Percentiles rank a stretch among this genome's conserved stretches.
These are phyloP conservation scores for Nudaria mundana DNA, from an alignment of 2,888 invertebrate genomes.

Conservation along the genomic window DNA sequence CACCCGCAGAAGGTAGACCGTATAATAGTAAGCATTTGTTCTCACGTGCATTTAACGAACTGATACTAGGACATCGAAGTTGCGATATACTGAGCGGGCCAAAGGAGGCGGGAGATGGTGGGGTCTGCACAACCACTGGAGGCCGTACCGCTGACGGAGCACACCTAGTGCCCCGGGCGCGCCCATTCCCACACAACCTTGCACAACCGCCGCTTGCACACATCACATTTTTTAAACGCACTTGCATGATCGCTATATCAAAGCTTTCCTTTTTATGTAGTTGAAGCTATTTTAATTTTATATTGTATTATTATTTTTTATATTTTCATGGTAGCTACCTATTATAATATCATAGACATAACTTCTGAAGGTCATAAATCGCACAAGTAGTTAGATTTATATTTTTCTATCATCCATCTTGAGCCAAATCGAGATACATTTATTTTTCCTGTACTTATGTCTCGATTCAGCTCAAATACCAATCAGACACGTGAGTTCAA, in stretches of 20 bases:
- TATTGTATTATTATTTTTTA: constrained; percentile 1
- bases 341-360: constrained; percentile 8
- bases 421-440: constrained; percentile 40
- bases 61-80: constrained; percentile 75
- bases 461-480: constrained; percentile 50
- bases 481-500: constrained; percentile 46
- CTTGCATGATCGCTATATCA: constrained; percentile 20
- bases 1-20: constrained; percentile 89
- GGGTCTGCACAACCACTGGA: constrained; percentile 59
- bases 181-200: constrained; percentile 65
- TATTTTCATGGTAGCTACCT: not conserved
- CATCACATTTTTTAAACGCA: constrained; percentile 26
- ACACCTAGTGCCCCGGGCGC: constrained; percentile 45
- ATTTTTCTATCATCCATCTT: constrained; percentile 67
- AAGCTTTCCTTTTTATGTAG: constrained; percentile 29
- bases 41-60: constrained; percentile 79
- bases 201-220: constrained; percentile 47
- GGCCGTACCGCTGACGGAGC: constrained; percentile 56
- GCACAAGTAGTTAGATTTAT: constrained; percentile 46
- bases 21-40: constrained; percentile 79
- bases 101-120: constrained; percentile 76
- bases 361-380: constrained; percentile 9
- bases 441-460: constrained; percentile 6
- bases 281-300: constrained; percentile 5
- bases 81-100: constrained; percentile 67